Conservation (phyloP, 1,140 invertebrate species). For the Trachymyrmex septentrionalis region DNA sequence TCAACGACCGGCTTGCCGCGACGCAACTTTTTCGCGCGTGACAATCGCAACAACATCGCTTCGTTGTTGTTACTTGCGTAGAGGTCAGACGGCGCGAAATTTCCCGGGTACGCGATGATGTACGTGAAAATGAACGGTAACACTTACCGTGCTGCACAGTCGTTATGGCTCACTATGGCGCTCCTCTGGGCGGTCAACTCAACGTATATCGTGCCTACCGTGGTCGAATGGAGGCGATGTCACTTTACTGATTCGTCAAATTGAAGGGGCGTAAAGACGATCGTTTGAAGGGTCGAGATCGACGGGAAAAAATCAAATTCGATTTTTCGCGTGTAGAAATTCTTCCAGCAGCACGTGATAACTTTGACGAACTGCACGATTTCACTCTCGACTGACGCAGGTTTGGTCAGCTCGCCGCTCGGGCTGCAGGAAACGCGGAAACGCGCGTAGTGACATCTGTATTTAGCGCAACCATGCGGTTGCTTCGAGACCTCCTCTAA, state of each 20-base stretch:
- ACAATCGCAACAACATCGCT: not conserved
- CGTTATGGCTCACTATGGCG: constrained; percentile 94
- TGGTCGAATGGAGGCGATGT: no score
- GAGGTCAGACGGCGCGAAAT: constrained; percentile 83
- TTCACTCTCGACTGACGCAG: not conserved
- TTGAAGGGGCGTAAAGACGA: not conserved
- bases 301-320: constrained; percentile 60
- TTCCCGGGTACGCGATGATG: constrained; percentile 88
- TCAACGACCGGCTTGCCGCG: not conserved
- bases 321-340: constrained; percentile 16
- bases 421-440: not conserved
- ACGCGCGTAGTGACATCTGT: constrained; percentile 49
- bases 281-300: rapidly evolving
- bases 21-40: not conserved
- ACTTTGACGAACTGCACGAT: constrained; percentile 58
- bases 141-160: constrained; percentile 88
- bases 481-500: no score
- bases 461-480: not conserved
- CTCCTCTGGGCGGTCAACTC: constrained; percentile 86
- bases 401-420: not conserved
- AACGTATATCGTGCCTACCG: no score
- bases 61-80: not conserved
- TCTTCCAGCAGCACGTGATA: no score
- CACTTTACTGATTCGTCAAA: constrained; percentile 59
- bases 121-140: constrained; percentile 89